Evolutionary conservation across 2,113 vertebrate species (phyloP).

Genomic region (Aldabrachelys gigantea): DNA sequence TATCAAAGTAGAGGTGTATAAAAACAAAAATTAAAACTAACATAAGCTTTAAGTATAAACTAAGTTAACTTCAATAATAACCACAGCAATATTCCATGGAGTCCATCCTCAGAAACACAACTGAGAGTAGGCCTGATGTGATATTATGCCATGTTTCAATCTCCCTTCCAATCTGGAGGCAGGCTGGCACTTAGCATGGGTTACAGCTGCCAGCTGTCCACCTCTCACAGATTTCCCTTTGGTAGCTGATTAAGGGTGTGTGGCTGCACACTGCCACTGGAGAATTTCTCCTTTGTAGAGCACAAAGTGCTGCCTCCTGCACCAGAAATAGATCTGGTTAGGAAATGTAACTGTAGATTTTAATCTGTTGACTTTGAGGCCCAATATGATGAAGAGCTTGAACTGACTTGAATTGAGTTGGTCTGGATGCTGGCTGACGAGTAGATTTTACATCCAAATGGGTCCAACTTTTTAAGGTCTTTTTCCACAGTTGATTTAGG

Average conservation of each 20-base stretch:
- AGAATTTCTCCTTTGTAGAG: not conserved
- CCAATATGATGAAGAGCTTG: no score
- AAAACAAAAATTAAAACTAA: not conserved
- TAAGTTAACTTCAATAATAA: not conserved
- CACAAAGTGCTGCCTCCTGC: no score
- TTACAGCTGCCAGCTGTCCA: not conserved
- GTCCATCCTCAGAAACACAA: not conserved
- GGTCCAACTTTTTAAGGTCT: no score
- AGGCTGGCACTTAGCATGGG: not conserved
- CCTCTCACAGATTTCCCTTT: not conserved
- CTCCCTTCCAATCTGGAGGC: not conserved
- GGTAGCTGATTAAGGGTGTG: not conserved
- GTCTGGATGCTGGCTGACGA: no score
- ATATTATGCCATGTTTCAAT: not conserved
- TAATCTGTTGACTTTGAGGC: no score
- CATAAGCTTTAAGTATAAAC: not conserved
- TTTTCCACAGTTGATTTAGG: no score
- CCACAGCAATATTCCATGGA: no score
- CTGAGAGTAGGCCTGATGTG: not conserved
- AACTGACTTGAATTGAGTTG: no score
- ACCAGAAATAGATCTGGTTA: no score
- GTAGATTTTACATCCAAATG: no score
- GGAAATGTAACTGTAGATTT: no score
- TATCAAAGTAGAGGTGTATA: no score
- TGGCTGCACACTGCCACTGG: not conserved